Percentiles rank a stretch among this genome's conserved stretches.
Evolutionary conservation across 2,888 invertebrate species (phyloP).

Genomic region (Reticulitermes lucifugus): DNA sequence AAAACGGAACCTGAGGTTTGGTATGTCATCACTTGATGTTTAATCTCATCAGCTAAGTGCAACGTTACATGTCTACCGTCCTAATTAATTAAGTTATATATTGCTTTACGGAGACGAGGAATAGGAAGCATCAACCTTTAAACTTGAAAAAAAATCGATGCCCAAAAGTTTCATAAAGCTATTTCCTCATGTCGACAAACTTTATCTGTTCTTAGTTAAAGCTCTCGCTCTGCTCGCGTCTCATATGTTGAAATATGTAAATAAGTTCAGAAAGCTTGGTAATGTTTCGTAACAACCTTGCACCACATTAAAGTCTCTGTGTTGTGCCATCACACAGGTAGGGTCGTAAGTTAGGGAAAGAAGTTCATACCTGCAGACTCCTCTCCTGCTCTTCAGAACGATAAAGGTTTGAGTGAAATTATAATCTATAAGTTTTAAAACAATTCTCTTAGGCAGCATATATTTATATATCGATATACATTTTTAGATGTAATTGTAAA

Average conservation of each 20-base stretch:
- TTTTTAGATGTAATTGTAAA: too few species aligned
- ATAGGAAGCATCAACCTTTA: too few species aligned
- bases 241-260: neutral
- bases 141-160: neutral
- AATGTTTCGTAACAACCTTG: too few species aligned
- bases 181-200: neutral
- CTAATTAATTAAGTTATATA: conserved; percentile 9
- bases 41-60: conserved; percentile 6
- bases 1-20: neutral
- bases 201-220: neutral
- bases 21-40: neutral
- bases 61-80: neutral
- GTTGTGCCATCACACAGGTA: too few species aligned
- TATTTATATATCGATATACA: too few species aligned
- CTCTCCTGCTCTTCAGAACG: too few species aligned
- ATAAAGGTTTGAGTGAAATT: too few species aligned
- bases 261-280: neutral
- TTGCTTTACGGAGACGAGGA: neutral
- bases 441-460: too few species aligned
- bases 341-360: too few species aligned
- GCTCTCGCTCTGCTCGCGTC: neutral
- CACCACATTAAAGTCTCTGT: too few species aligned
- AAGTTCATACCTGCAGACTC: too few species aligned
- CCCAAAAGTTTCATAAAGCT: neutral
- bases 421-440: too few species aligned